Evolutionary conservation across 2,113 vertebrate species (phyloP).

Genomic region (Halcyon malimbica): DNA sequence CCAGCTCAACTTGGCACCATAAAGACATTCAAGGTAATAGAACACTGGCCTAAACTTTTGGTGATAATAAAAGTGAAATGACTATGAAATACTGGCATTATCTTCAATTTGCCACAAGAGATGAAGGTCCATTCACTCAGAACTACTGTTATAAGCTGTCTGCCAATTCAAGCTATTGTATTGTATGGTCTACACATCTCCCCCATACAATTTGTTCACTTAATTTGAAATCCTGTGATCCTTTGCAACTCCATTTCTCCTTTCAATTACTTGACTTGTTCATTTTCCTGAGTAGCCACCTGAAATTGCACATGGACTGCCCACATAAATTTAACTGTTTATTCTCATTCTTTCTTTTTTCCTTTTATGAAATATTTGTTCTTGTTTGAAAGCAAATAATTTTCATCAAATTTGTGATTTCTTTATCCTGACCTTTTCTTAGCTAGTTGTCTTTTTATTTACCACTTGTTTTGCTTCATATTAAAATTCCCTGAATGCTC

Average conservation of each 20-base stretch:
- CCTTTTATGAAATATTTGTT: not conserved
- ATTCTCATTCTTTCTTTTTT: not conserved
- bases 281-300: not conserved
- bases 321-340: not conserved
- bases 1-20: not conserved
- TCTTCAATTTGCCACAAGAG: conserved; percentile 35
- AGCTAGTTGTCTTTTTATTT: not conserved
- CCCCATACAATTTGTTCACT: not conserved
- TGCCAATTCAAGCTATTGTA: not conserved
- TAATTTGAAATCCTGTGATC: conserved; percentile 40
- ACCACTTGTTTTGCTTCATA: not conserved
- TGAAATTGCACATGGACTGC: not conserved
- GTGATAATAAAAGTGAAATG: conserved; percentile 30
- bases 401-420: not conserved
- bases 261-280: conserved; percentile 19
- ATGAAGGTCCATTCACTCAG: conserved; percentile 30
- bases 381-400: not conserved
- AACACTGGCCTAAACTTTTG: conserved; percentile 23
- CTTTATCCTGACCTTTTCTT: not conserved
- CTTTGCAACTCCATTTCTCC: conserved; percentile 22
- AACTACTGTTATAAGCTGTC: not conserved
- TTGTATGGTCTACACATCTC: not conserved
- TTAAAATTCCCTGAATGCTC: not conserved
- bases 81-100: conserved; percentile 34
- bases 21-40: not conserved